Base-by-base conservation (phyloP, 2,113 vertebrate genomes). In the Sapajus apella region DNA sequence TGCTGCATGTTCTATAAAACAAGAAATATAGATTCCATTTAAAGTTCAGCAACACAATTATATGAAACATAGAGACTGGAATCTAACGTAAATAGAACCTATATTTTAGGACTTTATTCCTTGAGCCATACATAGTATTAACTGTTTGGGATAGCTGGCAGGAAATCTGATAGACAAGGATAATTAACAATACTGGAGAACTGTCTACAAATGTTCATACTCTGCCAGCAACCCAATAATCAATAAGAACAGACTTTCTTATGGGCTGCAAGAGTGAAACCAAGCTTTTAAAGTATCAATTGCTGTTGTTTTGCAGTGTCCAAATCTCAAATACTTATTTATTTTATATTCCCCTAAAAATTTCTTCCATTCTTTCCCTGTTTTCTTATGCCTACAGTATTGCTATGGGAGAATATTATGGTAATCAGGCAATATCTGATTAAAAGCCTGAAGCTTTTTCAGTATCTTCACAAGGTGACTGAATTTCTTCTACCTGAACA, bases 361-460 rank as follows among this genome's bases (percentile, higher is more conserved):
- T 94, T 14, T 89, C n/a, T 90, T 70, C 73, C 21, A 32, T 81
- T 91, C 17, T 87, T 37, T 14, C 43, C 10, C 43, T 37, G 79
- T 43, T 55, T 97, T 91, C 70, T 80, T 11, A 76, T 77, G 68
- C 43, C 93, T 47, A 58, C 37, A 97, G 97, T 95, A 91, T 85
- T 97, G 95, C 97, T 98, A 85, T 40, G 95, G 81, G 81, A 97
- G 52, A 96, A 82, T 97, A 98, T 98, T 98, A 95, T 16, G 87
- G 79, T 89, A 96, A 98, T 98, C 79, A 68, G 94, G 98, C 96
- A 96, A 75, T 96, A 98, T 76, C 91, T 97, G 97, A 97, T 97
- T 97, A 97, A 98, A 98, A 90, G 87, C 87, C 94, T 82, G 91
- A 96, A 95, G 8, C 18, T 72, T 80, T 98, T 98, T 98, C 93